Percentiles rank a stretch among this genome's conserved stretches.
Conservation (phyloP, 2,888 invertebrate species). For the Drosophila flavopinicola region DNA sequence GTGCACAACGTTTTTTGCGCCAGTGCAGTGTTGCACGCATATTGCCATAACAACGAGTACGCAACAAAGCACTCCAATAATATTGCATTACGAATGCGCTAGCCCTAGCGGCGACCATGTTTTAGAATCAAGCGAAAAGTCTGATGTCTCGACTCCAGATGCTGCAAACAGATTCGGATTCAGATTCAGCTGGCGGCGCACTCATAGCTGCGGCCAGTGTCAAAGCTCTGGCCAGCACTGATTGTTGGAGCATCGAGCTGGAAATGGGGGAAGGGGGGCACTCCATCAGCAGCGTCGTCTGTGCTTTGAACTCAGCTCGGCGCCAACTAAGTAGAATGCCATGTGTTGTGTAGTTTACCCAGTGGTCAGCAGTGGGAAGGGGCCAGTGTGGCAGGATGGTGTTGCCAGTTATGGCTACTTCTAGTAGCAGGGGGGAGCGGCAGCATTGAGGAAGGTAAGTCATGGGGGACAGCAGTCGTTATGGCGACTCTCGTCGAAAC, state of each 20-base stretch:
- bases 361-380: constrained; percentile 37
- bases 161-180: too few species aligned
- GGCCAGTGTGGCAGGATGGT: constrained; percentile 22
- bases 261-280: constrained; percentile 17
- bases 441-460: neutral
- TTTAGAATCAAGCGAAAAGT: constrained; percentile 10
- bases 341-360: constrained; percentile 53
- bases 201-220: constrained; percentile 12
- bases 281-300: constrained; percentile 48
- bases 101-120: constrained; percentile 10
- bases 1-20: neutral
- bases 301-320: constrained; percentile 64
- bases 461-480: constrained; percentile 33
- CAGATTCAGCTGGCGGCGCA: constrained; percentile 19
- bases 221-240: constrained; percentile 42
- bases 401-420: constrained; percentile 3
- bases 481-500: constrained; percentile 37
- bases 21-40: constrained; percentile 7
- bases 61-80: constrained; percentile 13
- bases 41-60: constrained; percentile 17
- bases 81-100: constrained; percentile 29
- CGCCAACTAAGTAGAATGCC: constrained; percentile 67
- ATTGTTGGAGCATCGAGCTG: constrained; percentile 45
- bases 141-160: constrained; percentile 1
- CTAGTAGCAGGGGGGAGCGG: constrained; percentile 3